Conservation (phyloP, 2,888 invertebrate species). For the Tiliacea citrago region DNA sequence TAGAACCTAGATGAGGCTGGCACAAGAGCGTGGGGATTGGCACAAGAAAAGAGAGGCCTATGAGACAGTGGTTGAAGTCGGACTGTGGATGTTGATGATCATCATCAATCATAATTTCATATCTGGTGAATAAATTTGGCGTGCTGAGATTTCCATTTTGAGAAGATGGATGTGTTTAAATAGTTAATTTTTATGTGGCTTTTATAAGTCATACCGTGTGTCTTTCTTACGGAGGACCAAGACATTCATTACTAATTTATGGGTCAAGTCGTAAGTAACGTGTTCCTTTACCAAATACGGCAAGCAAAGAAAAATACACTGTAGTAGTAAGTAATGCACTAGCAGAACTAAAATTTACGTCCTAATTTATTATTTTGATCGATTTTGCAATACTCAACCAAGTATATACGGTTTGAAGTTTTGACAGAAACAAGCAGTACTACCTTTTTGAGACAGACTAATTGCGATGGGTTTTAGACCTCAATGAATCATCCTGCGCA, state of each 20-base stretch:
- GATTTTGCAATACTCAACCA: neutral
- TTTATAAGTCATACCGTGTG: neutral
- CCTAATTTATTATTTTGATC: constrained; percentile 4
- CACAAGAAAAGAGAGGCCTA: too few species aligned
- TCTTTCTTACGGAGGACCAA: neutral
- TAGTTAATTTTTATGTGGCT: neutral
- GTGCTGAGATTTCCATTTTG: neutral
- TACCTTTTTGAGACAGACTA: constrained; percentile 30
- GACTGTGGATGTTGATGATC: too few species aligned
- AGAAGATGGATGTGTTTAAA: neutral
- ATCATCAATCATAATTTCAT: too few species aligned
- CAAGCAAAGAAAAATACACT: neutral
- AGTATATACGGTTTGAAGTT: neutral
- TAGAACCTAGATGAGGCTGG: too few species aligned
- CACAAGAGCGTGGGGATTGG: too few species aligned
- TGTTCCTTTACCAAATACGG: neutral
- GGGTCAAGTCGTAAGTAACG: neutral
- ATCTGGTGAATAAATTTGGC: neutral
- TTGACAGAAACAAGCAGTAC: constrained; percentile 20
- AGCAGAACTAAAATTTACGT: neutral
- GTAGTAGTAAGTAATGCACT: neutral
- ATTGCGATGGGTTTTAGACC: constrained; percentile 21
- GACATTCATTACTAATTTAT: neutral
- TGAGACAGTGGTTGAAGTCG: too few species aligned
- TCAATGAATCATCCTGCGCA: constrained; percentile 11